Conservation (phyloP, 30 jellyfish, hydroid and myxozoan species). For the Pelagia noctiluca region DNA sequence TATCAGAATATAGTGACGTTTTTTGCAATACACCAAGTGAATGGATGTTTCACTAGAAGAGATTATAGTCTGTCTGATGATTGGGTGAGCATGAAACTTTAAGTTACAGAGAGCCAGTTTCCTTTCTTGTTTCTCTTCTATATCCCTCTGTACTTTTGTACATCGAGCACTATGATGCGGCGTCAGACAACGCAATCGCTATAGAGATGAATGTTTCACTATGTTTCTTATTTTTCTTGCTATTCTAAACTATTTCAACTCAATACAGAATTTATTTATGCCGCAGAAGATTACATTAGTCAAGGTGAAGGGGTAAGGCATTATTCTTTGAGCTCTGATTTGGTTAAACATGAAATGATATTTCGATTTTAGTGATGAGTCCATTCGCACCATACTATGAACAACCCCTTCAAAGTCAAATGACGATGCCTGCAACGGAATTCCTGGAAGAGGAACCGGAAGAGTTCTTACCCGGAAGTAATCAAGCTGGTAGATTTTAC, state of each 20-base stretch:
- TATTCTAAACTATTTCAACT: neutral
- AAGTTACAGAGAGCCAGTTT: no score
- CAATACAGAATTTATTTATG: neutral
- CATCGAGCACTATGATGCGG: no score
- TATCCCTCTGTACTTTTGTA: no score
- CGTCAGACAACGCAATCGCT: no score
- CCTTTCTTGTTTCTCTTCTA: no score
- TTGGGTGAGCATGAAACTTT: no score
- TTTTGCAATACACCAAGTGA: no score
- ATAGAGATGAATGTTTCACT: neutral
- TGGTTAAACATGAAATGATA: no score
- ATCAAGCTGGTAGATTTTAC: neutral
- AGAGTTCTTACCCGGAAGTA: neutral
- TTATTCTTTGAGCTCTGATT: no score
- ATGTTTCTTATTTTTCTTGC: neutral
- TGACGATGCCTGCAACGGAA: neutral
- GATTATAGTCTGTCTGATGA: neutral
- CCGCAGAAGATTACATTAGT: neutral
- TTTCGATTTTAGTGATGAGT: no score
- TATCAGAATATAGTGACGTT: neutral
- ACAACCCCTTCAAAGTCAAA: neutral
- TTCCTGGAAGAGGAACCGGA: constrained; percentile 3
- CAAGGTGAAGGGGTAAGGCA: no score
- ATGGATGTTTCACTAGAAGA: no score
- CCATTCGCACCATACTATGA: constrained; percentile 8